phyloP scores from a whole-genome alignment of 2,888 invertebrate species.

The Crematogaster levior region DNA sequence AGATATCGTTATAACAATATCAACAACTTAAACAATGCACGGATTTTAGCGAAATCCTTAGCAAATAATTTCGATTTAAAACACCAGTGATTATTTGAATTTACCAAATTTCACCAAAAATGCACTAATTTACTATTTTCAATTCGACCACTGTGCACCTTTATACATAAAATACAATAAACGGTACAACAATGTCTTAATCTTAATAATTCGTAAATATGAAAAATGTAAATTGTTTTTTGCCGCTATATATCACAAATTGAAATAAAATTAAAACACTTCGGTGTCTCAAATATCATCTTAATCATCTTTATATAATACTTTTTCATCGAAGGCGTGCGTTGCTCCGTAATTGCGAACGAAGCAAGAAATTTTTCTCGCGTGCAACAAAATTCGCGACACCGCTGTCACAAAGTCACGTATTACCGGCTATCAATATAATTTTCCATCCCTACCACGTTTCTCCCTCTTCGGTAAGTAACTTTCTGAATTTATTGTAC shows the following conservation, averaged over 20 bases:
- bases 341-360: neutral
- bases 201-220: neutral
- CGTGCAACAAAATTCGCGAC: neutral
- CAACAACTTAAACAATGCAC: neutral
- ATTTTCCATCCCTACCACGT: neutral
- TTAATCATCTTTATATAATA: neutral
- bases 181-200: neutral
- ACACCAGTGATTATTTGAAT: neutral
- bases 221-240: neutral
- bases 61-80: neutral
- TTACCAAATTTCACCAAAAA: neutral
- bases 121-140: neutral
- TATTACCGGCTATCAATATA: conserved; percentile 6
- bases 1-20: conserved; percentile 2
- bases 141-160: neutral
- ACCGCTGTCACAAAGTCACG: too few relatives aligned
- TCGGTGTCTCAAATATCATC: neutral
- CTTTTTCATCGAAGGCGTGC: neutral
- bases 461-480: conserved; percentile 2
- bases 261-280: neutral
- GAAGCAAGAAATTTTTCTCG: neutral
- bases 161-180: neutral
- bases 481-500: neutral
- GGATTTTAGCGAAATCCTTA: neutral
- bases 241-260: neutral